A percentile compares a stretch with the other conserved stretches of the same genome.
Conservation (phyloP, 2,797 vertebrate species). For the Notoglanidium macrostoma region DNA sequence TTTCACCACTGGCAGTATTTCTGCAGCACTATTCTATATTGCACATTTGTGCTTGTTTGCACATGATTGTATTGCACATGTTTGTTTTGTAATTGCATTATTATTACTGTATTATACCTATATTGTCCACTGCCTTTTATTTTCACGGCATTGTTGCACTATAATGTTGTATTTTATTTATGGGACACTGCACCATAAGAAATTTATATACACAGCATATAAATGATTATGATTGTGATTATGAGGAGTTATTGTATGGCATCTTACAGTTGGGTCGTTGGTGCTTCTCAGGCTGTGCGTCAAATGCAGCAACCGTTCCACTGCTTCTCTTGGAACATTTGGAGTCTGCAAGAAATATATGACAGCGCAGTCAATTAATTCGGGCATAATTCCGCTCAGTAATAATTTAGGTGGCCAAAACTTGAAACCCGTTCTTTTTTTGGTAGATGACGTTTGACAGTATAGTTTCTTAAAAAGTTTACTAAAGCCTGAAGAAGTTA, state of each 20-base stretch:
- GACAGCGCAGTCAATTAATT: not conserved
- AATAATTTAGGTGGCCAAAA: not conserved
- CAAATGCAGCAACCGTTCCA: slow-evolving; percentile 85
- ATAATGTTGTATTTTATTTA: not conserved
- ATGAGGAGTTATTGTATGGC: not conserved
- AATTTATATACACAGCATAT: not conserved
- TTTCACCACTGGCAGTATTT: not conserved
- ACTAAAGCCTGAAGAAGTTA: not conserved
- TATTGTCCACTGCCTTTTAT: not conserved
- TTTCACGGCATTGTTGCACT: not conserved
- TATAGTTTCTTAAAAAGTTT: not conserved
- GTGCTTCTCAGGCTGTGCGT: slow-evolving; percentile 87
- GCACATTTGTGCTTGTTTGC: not conserved
- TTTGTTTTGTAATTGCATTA: too few relatives aligned
- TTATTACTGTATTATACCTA: not conserved
- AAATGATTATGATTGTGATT: not conserved
- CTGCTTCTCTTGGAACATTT: slow-evolving; percentile 79
- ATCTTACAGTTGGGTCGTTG: slow-evolving; percentile 86
- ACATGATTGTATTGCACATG: too few relatives aligned
- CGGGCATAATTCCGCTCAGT: not conserved
- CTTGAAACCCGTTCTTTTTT: not conserved
- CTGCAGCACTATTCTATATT: not conserved
- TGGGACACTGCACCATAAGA: not conserved
- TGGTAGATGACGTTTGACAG: not conserved
- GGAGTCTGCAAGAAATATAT: slow-evolving; percentile 72